Conservation (phyloP, 92 coral and sea anemone genomes). For the Porites lobata region DNA sequence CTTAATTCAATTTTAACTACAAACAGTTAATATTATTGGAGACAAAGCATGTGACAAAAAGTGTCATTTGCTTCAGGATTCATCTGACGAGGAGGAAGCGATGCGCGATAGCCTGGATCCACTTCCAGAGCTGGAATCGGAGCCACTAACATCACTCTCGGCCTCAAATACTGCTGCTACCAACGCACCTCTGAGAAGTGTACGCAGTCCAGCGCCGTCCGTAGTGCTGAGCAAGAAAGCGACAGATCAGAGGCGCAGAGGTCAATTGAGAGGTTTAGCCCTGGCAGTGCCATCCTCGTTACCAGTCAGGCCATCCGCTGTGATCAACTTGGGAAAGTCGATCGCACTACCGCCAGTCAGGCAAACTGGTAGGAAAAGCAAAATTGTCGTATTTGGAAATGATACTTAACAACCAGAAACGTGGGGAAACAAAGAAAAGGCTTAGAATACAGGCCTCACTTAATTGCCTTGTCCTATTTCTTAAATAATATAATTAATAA, state of each 20-base stretch:
- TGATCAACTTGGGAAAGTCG: conserved; percentile 32
- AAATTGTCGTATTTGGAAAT: not conserved
- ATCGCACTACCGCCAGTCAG: conserved; percentile 28
- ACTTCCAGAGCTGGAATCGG: conserved; percentile 11
- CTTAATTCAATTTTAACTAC: not conserved
- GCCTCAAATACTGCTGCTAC: conserved; percentile 1
- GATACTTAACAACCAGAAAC: not conserved
- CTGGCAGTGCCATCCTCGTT: conserved; percentile 13
- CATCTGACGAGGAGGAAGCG: conserved; percentile 16
- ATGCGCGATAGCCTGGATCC: not conserved
- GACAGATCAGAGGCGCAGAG: conserved; percentile 20
- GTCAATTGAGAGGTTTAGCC: conserved; percentile 17
- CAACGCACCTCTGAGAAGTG: too few species aligned
- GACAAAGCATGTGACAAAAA: too few species aligned
- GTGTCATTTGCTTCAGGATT: conserved; percentile 20
- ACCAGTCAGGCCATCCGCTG: conserved; percentile 23
- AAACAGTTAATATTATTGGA: not conserved
- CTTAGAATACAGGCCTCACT: not conserved
- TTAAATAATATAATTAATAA: too few species aligned
- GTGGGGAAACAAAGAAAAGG: not conserved
- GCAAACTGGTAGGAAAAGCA: conserved; percentile 34
- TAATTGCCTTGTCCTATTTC: not conserved
- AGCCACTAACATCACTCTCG: not conserved
- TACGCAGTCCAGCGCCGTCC: not conserved
- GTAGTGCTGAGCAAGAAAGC: conserved; percentile 24